Evolutionary conservation across 2,113 vertebrate genomes (phyloP).

Genomic region (Entomyzon cyanotis): DNA sequence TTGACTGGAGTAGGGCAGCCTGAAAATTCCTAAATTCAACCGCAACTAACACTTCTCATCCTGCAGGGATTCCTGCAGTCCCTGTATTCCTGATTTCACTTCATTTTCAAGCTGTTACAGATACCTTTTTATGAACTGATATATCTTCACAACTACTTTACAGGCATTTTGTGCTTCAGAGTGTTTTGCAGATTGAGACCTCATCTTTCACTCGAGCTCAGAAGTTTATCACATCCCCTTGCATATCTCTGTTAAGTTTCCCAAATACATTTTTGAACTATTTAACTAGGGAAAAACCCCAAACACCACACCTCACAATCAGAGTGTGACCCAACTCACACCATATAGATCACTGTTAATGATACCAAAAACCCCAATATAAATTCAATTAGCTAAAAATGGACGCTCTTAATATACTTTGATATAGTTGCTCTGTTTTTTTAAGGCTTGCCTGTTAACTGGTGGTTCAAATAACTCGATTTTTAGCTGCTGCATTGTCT

Average conservation of each 20-base stretch:
- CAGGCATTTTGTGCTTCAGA: neutral
- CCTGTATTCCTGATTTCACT: neutral
- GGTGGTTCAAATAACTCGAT: neutral
- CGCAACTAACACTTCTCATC: neutral
- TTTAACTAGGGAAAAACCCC: neutral
- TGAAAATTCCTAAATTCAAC: neutral
- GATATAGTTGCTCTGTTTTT: neutral
- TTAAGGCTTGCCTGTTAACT: neutral
- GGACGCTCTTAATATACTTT: neutral
- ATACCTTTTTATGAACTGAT: neutral
- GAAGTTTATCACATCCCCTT: neutral
- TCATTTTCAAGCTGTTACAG: neutral
- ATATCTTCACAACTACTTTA: neutral
- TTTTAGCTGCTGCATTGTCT: neutral
- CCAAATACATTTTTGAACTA: neutral
- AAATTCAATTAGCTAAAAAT: neutral
- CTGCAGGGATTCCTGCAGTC: neutral
- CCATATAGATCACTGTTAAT: neutral
- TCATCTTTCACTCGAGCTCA: neutral
- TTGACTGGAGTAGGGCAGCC: neutral
- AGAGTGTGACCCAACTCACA: neutral
- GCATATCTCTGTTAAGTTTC: neutral
- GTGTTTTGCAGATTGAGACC: neutral
- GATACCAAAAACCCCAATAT: neutral
- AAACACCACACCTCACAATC: neutral